Percentiles rank a stretch among this genome's conserved stretches.
Evolutionary conservation across 37 sponge, comb jelly and placozoan genomes (phyloP).

Genomic region (Dysidea cf. avara): DNA sequence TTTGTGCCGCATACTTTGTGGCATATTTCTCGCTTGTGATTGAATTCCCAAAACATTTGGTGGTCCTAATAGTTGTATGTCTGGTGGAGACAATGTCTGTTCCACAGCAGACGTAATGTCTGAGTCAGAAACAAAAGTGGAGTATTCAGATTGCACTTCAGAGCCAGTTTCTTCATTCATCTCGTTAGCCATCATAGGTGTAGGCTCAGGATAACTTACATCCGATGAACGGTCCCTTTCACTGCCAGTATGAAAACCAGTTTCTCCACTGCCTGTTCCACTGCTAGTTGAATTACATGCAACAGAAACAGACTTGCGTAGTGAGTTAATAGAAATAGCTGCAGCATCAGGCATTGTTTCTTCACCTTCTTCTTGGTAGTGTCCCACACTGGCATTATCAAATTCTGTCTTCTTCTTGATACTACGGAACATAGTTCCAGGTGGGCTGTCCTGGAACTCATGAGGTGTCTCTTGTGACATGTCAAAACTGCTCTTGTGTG

Average conservation of each 20-base stretch:
- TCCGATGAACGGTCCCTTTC: constrained; percentile 28
- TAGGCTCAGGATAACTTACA: not conserved
- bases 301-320: no score
- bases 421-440: no score
- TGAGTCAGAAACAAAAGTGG: constrained; percentile 37
- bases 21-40: no score
- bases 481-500: no score
- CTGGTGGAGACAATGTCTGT: constrained; percentile 19
- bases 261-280: constrained; percentile 39
- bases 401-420: no score
- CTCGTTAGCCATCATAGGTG: constrained; percentile 20
- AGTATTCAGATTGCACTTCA: constrained; percentile 14
- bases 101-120: constrained; percentile 53
- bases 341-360: no score
- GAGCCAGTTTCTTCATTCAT: constrained; percentile 7
- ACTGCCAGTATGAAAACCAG: constrained; percentile 59
- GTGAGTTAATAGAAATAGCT: not conserved
- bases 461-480: no score
- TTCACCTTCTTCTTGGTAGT: no score
- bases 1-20: no score
- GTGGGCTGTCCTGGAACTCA: no score
- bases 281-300: no score
- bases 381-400: no score
- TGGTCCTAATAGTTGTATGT: constrained; percentile 25
- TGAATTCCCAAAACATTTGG: constrained; percentile 7